Evolutionary conservation across 2,888 invertebrate genomes (phyloP).

Genomic region (Tinea semifulvella): DNA sequence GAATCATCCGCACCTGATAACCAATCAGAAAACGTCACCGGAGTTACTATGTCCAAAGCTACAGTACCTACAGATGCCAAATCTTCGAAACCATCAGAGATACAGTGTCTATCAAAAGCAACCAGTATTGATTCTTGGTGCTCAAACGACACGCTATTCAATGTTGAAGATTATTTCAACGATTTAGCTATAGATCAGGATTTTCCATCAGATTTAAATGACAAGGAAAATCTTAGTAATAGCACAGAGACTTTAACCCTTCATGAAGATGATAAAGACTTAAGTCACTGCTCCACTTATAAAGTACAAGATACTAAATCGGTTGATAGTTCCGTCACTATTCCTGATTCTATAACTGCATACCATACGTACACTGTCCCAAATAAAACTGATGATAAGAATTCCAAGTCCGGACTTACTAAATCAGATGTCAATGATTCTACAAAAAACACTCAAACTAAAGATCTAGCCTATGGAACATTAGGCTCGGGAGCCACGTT

Average conservation of each 20-base stretch:
- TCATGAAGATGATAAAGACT: conserved; percentile 46
- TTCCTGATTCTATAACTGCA: conserved; percentile 53
- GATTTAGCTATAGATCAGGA: conserved; percentile 52
- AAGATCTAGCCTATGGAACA: conserved; percentile 51
- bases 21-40: conserved; percentile 40
- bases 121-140: conserved; percentile 73
- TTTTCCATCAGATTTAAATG: conserved; percentile 28
- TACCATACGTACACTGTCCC: conserved; percentile 52
- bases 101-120: conserved; percentile 58
- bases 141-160: conserved; percentile 71
- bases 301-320: conserved; percentile 52
- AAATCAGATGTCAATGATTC: conserved; percentile 45
- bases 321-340: conserved; percentile 45
- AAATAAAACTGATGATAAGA: conserved; percentile 33
- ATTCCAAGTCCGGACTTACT: conserved; percentile 34
- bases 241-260: conserved; percentile 51
- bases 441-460: conserved; percentile 43
- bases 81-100: conserved; percentile 54
- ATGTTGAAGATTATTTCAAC: conserved; percentile 68
- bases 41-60: conserved; percentile 58
- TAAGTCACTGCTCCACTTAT: conserved; percentile 50
- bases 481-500: conserved; percentile 47
- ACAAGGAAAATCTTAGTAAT: conserved; percentile 31
- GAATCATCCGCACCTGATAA: conserved; percentile 43
- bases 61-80: conserved; percentile 58